Base-by-base conservation (phyloP, 2,888 invertebrate species). In the Diarsia mendica region DNA sequence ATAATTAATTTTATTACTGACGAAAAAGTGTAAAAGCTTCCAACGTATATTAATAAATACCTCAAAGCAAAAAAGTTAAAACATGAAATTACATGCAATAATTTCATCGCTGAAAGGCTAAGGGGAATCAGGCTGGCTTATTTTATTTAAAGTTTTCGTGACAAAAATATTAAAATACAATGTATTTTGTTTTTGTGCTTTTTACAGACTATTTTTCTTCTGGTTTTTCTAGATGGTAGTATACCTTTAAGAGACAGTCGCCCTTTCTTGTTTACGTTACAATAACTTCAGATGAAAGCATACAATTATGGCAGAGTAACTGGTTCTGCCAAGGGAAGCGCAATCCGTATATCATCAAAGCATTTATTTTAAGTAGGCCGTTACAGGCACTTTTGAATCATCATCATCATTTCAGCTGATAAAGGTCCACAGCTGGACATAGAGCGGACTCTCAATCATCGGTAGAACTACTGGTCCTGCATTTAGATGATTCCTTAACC, bases 71-170 rank as follows among this genome's bases (percentile, higher is more conserved):
- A 64, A 53, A 28, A 15, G 20, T 67, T 39, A 10, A 46, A 75
- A 55, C n/a, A 55, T n/a, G 48, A 67, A 61, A 67, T 78, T 71
- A 72, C n/a, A 23, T n/a, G 20, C 23, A 67, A 58, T 67, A 58
- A 67, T 64, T 67, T 58, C 4, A 51, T 78, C 55, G 67, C 55
- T 39, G 55, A 51, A 13, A 51, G 44, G 67, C 55, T 72, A 70
- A 77, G 61, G 61, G 53, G 48, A 66, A 55, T 70, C 28, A 13
- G 20, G 9, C 20, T 0, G 28, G 10, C 55, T 46, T 18, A 60
- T 58, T 58, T 64, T 75, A 33, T 61, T 61, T 63, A 63, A 61
- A 28, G 18, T 53, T 64, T 65, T n/a, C 15, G 4, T 28, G 15
- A n/a, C 10, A 46, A 44, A 55, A 58, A 49, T 51, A 53, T 66